Evolutionary conservation across 2,888 invertebrate species (phyloP).

Genomic region (Rotaria socialis): DNA sequence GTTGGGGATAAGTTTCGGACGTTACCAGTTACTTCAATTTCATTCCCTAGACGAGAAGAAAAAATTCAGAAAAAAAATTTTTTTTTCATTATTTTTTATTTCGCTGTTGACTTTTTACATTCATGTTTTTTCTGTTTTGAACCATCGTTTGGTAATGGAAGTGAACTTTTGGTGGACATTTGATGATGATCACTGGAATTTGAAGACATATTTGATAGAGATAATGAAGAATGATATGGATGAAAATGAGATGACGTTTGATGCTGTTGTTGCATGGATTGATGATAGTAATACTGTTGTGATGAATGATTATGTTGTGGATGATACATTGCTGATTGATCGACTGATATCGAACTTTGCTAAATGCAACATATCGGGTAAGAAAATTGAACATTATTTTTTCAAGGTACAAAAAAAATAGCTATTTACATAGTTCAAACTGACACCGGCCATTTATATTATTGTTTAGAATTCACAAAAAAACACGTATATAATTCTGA

Average conservation of each 20-base stretch:
- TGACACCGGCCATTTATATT: neutral
- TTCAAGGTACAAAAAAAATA: too few species aligned
- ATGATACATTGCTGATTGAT: neutral
- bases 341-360: neutral
- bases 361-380: neutral
- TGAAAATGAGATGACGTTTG: neutral
- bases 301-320: neutral
- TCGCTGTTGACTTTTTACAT: neutral
- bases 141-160: neutral
- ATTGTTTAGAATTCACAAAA: neutral
- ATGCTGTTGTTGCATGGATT: neutral
- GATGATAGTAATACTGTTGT: neutral
- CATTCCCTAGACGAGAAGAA: constrained; percentile 13
- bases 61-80: neutral
- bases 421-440: neutral
- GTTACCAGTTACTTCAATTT: constrained; percentile 68
- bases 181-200: neutral
- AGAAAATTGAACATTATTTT: too few species aligned
- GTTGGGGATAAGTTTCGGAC: constrained; percentile 86
- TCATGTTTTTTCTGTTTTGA: neutral
- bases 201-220: neutral
- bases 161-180: neutral
- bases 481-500: neutral
- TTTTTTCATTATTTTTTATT: neutral
- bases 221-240: neutral